phyloP scores from a whole-genome alignment of 1,140 invertebrate species.

The Heterodera schachtii region DNA sequence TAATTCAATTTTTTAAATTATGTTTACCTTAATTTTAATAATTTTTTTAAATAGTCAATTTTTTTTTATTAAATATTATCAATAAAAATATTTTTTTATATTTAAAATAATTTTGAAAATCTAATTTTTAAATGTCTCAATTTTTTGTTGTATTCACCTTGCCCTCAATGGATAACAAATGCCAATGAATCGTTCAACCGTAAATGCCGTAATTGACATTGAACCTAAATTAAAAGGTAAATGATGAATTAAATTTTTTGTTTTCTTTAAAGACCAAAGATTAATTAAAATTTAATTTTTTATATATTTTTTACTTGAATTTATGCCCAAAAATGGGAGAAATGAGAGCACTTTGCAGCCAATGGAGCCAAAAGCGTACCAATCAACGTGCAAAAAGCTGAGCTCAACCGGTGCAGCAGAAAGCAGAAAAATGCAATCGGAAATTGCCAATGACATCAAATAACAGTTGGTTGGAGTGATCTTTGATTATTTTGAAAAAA shows the following conservation, averaged over 20 bases:
- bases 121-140: too few species aligned
- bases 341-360: conserved; percentile 74
- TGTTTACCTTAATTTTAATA: too few species aligned
- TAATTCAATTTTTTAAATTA: too few species aligned
- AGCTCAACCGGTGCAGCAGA: conserved; percentile 72
- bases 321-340: conserved; percentile 73
- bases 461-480: conserved; percentile 74
- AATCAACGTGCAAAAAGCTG: conserved; percentile 71
- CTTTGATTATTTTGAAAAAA: conserved; percentile 64
- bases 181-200: conserved; percentile 72
- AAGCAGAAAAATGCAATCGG: conserved; percentile 72
- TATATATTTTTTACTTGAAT: conserved; percentile 25
- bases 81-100: too few species aligned
- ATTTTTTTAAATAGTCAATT: too few species aligned
- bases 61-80: too few species aligned
- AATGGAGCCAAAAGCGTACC: conserved; percentile 72
- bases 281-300: too few species aligned
- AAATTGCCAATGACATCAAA: conserved; percentile 71
- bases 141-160: conserved; percentile 45
- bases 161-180: conserved; percentile 73
- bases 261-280: too few species aligned
- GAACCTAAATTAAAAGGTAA: conserved; percentile 68
- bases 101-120: too few species aligned
- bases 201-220: conserved; percentile 74
- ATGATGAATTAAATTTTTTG: neutral